phyloP scores from a whole-genome alignment of 1,140 invertebrate species.

The Papilio machaon region DNA sequence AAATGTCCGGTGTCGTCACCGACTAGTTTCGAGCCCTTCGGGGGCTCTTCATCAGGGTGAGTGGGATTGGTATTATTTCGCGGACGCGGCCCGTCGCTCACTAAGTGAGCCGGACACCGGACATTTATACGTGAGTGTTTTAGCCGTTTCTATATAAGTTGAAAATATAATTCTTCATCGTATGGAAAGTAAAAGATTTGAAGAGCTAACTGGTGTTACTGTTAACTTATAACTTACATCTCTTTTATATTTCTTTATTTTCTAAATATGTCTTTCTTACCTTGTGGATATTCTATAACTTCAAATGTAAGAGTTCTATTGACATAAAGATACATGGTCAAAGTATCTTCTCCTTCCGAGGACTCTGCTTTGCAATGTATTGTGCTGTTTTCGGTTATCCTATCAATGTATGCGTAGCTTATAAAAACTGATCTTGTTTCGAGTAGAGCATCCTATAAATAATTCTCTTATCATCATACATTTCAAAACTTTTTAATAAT shows the following conservation, averaged over 20 bases:
- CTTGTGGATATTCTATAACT: slow-evolving; percentile 52
- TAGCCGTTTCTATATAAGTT: too few relatives aligned
- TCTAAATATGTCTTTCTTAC: slow-evolving; percentile 42
- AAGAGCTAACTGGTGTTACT: too few relatives aligned
- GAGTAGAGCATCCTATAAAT: slow-evolving; percentile 57
- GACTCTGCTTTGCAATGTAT: slow-evolving; percentile 60
- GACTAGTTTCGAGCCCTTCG: too few relatives aligned
- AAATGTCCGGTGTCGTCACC: too few relatives aligned
- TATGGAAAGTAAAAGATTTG: too few relatives aligned
- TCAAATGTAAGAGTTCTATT: slow-evolving; percentile 60
- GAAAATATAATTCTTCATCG: slow-evolving; percentile 9
- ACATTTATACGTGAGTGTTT: too few relatives aligned
- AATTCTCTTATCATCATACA: neutral
- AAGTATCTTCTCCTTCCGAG: slow-evolving; percentile 42
- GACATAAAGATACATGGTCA: slow-evolving; percentile 51
- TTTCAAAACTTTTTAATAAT: neutral
- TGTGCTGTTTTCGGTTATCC: slow-evolving; percentile 54
- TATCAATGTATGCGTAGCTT: slow-evolving; percentile 54
- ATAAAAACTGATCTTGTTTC: slow-evolving; percentile 60
- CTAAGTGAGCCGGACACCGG: too few relatives aligned
- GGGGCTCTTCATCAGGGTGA: too few relatives aligned
- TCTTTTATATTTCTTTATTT: too few relatives aligned
- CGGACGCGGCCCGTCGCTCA: too few relatives aligned
- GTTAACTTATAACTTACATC: too few relatives aligned
- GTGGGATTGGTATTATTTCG: too few relatives aligned